A percentile compares a stretch with the other conserved stretches of the same genome.
Conservation (phyloP, 2,888 invertebrate genomes). For the Drosophila tanythrix region DNA sequence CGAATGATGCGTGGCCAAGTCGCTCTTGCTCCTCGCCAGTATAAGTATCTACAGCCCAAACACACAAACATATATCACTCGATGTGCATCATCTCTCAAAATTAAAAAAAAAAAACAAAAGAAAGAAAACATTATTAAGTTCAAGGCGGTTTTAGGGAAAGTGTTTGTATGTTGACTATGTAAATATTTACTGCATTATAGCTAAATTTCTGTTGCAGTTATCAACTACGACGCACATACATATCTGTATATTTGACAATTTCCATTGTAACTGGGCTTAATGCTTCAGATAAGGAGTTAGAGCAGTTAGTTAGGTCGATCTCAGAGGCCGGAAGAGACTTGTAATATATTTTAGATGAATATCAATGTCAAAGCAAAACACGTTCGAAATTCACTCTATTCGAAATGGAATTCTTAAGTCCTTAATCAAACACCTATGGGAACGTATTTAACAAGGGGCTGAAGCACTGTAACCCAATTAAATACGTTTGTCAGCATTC, state of each 20-base stretch:
- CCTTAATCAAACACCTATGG: neutral
- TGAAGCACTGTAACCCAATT: neutral
- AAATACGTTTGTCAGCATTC: neutral
- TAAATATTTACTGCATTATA: neutral
- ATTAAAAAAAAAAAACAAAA: neutral
- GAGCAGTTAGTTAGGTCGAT: neutral
- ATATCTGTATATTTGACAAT: neutral
- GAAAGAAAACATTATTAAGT: neutral
- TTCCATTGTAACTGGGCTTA: neutral
- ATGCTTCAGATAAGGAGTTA: neutral
- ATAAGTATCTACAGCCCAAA: neutral
- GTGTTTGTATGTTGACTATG: neutral
- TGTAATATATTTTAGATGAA: neutral
- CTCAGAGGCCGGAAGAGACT: neutral
- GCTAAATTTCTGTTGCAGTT: neutral
- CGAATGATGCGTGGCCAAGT: constrained; percentile 10
- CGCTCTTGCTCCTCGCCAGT: neutral
- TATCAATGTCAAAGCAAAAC: too few relatives aligned
- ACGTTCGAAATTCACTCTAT: too few relatives aligned
- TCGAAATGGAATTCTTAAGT: neutral
- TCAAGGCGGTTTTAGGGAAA: neutral
- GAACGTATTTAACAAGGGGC: neutral
- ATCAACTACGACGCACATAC: neutral
- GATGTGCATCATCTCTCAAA: constrained; percentile 1
- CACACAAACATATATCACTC: neutral